These are phyloP conservation scores for Eidolon helvum DNA, from an alignment of 2,113 vertebrate species.

Conservation along the genomic window DNA sequence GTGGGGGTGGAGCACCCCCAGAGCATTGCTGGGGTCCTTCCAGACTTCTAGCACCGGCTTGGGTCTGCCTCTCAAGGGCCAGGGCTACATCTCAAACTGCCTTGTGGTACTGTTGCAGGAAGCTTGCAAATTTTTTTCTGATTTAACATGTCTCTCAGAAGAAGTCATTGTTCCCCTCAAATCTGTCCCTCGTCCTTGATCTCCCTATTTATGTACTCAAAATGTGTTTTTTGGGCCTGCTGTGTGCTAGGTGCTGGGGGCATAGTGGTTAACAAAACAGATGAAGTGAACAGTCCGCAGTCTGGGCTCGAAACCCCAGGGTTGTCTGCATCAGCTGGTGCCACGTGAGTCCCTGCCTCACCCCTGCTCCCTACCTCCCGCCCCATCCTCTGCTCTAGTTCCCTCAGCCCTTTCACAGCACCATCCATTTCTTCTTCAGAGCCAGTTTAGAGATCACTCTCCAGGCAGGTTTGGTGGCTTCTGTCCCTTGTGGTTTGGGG, in stretches of 20 bases:
- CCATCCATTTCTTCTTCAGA: background rate
- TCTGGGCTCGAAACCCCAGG: background rate
- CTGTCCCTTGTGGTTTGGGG: background rate
- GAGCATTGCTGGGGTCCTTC: accelerated
- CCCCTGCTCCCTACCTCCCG: too few species aligned
- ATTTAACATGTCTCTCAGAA: background rate
- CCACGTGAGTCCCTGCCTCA: background rate
- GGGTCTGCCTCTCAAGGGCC: background rate
- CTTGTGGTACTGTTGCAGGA: accelerated
- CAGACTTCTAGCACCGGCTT: background rate
- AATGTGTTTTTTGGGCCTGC: background rate
- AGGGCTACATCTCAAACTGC: background rate
- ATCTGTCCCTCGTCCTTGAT: background rate
- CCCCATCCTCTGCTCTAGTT: background rate
- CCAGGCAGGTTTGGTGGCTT: background rate
- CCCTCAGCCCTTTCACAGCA: background rate
- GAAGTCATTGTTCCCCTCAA: background rate
- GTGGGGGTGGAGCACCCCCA: accelerated
- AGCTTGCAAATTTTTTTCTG: background rate
- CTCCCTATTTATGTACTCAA: background rate
- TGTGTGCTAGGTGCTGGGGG: background rate
- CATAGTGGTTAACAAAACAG: background rate
- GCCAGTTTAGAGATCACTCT: background rate
- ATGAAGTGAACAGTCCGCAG: accelerated
- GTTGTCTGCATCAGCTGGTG: too few species aligned